Base-by-base conservation (phyloP, 2,888 invertebrate genomes). In the Zygogramma bicolorata region DNA sequence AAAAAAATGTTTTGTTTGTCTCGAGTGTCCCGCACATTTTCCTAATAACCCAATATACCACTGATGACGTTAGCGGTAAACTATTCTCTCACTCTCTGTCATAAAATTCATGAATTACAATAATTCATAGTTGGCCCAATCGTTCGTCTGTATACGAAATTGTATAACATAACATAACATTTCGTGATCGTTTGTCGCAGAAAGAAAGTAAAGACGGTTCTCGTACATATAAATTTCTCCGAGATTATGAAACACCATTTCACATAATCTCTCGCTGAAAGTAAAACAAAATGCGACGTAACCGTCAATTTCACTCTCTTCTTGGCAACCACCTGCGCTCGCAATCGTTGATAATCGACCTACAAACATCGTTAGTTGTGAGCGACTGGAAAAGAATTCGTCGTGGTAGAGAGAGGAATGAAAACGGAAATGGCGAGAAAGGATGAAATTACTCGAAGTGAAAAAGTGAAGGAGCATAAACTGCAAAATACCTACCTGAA, bases 291-390 rank as follows among this genome's bases (percentile, higher is more conserved):
- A 46, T 15, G 46, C 59, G 31, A 70, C 73, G 73, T 73, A 75
- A 70, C 40, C 63, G 70, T 22, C 68, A 75, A 75, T 75, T 73
- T 73, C 73, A 68, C 73, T 73, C 70, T 75, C 71, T 65, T 66
- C 69, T 63, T 68, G 65, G 60, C 53, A 68, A 65, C 46, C 46
- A 46, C 46, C 46, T 46, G 46, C 46, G 46, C 18, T 46, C 46
- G 46, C 46, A 46, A 46, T 46, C 46, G 22, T 20, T 20, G 46
- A 46, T 46, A 46, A 46, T 46, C 46, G 46, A 46, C 46, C 46
- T 46, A 46, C 46, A 46, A 46, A 46, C 46, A 10, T 8, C 18
- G 46, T 46, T 7, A 20, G 20, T 20, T 46, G 46, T 18, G 22
- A 46, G 20, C 20, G 20, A 18, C 46, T 22, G 20, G 20, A 46